phyloP scores from a whole-genome alignment of 1,140 invertebrate species.

The Oncopeltus fasciatus region DNA sequence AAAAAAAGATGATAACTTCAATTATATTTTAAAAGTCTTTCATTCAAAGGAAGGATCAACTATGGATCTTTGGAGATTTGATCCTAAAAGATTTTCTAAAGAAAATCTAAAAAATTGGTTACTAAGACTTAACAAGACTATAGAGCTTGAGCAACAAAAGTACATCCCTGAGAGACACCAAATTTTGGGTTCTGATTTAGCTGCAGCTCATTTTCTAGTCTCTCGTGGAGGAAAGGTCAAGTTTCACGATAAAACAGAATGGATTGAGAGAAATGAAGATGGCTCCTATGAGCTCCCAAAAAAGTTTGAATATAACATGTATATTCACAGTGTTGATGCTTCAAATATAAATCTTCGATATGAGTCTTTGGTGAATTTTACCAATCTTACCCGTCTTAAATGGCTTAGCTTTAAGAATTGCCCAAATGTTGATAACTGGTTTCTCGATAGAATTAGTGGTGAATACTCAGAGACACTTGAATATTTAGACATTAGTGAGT shows the following conservation, averaged over 20 bases:
- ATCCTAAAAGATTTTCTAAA: not conserved
- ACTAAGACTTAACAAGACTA: not conserved
- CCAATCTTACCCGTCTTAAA: constrained; percentile 41
- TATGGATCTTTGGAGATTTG: not conserved
- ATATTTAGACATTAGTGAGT: constrained; percentile 57
- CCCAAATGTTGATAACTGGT: constrained; percentile 58
- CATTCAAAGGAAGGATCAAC: not conserved
- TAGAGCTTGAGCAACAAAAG: constrained; percentile 16
- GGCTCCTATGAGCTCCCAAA: constrained; percentile 37
- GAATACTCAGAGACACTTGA: constrained; percentile 43
- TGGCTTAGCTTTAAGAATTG: constrained; percentile 49
- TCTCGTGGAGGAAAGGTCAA: constrained; percentile 49
- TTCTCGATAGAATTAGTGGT: constrained; percentile 44
- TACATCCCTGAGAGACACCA: constrained; percentile 19
- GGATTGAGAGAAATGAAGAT: constrained; percentile 37
- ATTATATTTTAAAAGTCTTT: constrained; percentile 1
- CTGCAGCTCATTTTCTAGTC: constrained; percentile 57
- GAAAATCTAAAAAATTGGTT: not conserved
- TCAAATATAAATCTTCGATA: constrained; percentile 44
- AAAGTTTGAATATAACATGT: constrained; percentile 35
- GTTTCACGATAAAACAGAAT: constrained; percentile 39
- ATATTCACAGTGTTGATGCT: constrained; percentile 53
- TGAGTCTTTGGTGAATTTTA: constrained; percentile 54
- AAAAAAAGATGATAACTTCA: too few relatives aligned
- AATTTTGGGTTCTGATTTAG: constrained; percentile 48